phyloP scores from a whole-genome alignment of 2,797 vertebrate species.

The Amazonetta brasiliensis region DNA sequence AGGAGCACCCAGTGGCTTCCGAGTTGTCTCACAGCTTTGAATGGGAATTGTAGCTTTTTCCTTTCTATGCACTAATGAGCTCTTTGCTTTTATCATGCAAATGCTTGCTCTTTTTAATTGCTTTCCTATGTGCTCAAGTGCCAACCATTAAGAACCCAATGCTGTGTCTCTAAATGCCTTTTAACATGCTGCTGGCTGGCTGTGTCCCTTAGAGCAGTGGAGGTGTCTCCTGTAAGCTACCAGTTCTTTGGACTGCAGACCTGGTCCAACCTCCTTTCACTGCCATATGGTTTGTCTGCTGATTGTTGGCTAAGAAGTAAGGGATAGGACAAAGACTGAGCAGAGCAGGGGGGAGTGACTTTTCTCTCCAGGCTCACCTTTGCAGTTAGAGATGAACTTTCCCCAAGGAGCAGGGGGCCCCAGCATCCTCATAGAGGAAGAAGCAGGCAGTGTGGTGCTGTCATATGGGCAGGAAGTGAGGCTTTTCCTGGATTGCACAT shows the following conservation, averaged over 20 bases:
- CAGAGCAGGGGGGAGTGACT: background rate
- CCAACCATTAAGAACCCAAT: background rate
- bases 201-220: background rate
- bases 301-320: background rate
- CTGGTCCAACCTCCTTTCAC: no score
- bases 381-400: background rate
- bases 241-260: fast-evolving
- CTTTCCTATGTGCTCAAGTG: background rate
- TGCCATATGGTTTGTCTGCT: fast-evolving
- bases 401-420: background rate
- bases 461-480: background rate
- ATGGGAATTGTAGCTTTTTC: background rate
- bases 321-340: background rate
- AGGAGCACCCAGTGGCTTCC: background rate
- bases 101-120: no score
- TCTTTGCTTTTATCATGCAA: background rate
- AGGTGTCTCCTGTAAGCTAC: background rate
- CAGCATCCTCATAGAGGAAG: background rate
- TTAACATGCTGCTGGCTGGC: background rate
- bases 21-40: background rate
- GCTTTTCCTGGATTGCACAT: background rate
- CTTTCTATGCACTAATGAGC: fast-evolving
- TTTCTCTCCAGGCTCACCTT: background rate
- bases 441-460: background rate
- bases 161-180: background rate